Evolutionary conservation across 2,888 invertebrate species (phyloP), one percentile per base, ranked within the genome.

Genomic region (Zaprionus bogoriensis): DNA sequence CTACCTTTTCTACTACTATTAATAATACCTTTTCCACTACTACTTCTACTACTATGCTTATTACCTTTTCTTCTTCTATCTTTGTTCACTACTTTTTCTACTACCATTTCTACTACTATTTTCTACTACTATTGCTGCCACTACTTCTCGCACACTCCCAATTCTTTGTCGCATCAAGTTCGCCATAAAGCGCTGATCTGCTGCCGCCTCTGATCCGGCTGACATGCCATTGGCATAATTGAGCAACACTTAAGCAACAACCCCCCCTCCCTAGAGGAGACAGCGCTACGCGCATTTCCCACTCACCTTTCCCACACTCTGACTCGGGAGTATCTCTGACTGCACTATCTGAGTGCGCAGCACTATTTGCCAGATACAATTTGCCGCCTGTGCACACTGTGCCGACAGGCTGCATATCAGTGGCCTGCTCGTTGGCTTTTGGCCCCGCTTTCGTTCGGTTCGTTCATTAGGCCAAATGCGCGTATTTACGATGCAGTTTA

Each of bases 401-500:
- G n/a, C n/a, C n/a, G n/a, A n/a, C n/a, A n/a, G n/a, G n/a, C 52
- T 38, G 72, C 36, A 54, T 63, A 67, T 63, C 47, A 30, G 10
- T 47, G 32, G 17, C 46, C 57, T 20, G 14, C 44, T 12, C 27
- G 52, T 41, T 57, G 63, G 23, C 63, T 53, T 63, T 68, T 57
- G 48, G 41, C 14, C 14, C 48, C 28, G 45, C 42, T 55, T 69
- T 55, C 52, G 30, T 50, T 38, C 22, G 22, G 39, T 32, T 46
- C 57, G 41, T 30, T 69, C 59, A 69, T 69, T 69, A 64, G 64
- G 64, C 58, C 71, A 64, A 68, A 36, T 64, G 46, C 52, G 68
- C 50, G 65, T 54, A 82, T 78, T 78, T 76, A 82, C 74, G 79
- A 71, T 39, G 74, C 65, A 70, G 71, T 76, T 78, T 76, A 67